A percentile compares a stretch with the other conserved stretches of the same genome.
These are phyloP conservation scores for Microplitis mediator DNA, from an alignment of 1,140 invertebrate species.

Conservation along the genomic window DNA sequence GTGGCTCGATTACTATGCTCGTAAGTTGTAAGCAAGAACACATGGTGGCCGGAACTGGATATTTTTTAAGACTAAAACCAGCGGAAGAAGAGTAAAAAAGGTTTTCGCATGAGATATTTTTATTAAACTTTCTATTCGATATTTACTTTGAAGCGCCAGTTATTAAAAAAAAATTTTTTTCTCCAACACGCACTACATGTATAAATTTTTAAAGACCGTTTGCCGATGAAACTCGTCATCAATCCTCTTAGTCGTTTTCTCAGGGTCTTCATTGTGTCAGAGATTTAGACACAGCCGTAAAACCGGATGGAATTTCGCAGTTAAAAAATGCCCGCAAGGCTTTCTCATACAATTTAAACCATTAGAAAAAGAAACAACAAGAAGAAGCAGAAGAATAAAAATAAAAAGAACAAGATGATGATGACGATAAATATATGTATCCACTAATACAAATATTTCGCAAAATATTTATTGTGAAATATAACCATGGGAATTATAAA, in stretches of 20 bases:
- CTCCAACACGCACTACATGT: too few species aligned
- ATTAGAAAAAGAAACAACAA: not conserved
- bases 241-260: not conserved
- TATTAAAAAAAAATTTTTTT: not conserved
- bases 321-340: not conserved
- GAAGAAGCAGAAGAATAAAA: not conserved
- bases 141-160: not conserved
- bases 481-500: not conserved
- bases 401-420: too few species aligned
- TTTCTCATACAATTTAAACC: not conserved
- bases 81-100: not conserved
- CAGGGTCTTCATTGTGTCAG: conserved; percentile 10
- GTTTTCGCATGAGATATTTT: too few species aligned
- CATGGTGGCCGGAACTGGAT: conserved; percentile 20
- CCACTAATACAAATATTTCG: not conserved
- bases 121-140: too few species aligned
- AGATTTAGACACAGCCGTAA: conserved; percentile 4
- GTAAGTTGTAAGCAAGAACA: not conserved
- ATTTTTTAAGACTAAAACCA: conserved; percentile 6
- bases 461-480: not conserved
- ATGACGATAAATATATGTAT: not conserved
- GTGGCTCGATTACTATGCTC: conserved; percentile 8
- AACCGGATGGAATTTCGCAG: conserved; percentile 16
- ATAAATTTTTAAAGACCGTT: not conserved
- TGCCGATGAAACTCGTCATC: conserved; percentile 3